phyloP scores from a whole-genome alignment of 2,797 vertebrate genomes.

The Lutjanus campechanus region DNA sequence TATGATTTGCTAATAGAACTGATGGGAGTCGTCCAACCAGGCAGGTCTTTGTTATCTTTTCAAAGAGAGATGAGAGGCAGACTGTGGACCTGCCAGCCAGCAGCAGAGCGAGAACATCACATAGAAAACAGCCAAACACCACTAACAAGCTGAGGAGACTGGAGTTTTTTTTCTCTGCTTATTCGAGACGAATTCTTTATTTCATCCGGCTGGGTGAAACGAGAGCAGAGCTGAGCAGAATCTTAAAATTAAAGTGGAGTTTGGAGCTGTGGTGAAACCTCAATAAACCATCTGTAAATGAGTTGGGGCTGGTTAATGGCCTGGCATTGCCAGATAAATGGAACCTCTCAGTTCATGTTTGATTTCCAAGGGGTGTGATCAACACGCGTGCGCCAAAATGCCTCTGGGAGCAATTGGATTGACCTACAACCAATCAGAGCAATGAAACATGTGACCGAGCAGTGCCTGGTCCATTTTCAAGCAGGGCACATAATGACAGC shows the following conservation, averaged over 20 bases:
- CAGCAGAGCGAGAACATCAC: neutral
- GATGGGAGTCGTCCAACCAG: neutral
- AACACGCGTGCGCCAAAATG: too few species aligned
- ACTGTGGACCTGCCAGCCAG: neutral
- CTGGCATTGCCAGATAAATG: too few species aligned
- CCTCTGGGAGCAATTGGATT: too few species aligned
- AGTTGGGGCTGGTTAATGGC: neutral
- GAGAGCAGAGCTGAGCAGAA: neutral
- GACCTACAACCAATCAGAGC: too few species aligned
- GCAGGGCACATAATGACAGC: too few species aligned
- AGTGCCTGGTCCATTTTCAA: too few species aligned
- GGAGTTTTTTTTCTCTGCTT: neutral
- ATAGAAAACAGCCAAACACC: slow-evolving; percentile 3
- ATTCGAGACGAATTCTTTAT: neutral
- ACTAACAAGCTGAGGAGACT: slow-evolving; percentile 16
- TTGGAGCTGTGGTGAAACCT: neutral
- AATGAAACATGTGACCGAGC: too few species aligned
- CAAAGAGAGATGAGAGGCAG: slow-evolving; percentile 8
- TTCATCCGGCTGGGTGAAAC: neutral
- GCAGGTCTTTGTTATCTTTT: slow-evolving; percentile 22
- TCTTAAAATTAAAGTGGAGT: neutral
- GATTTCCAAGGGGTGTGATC: too few species aligned
- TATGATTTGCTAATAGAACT: slow-evolving; percentile 6
- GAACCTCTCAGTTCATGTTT: too few species aligned
- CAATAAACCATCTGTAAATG: neutral